A percentile compares a stretch with the other conserved stretches of the same genome.
Conservation (phyloP, 2,113 vertebrate genomes). For the Lipotes vexillifer region DNA sequence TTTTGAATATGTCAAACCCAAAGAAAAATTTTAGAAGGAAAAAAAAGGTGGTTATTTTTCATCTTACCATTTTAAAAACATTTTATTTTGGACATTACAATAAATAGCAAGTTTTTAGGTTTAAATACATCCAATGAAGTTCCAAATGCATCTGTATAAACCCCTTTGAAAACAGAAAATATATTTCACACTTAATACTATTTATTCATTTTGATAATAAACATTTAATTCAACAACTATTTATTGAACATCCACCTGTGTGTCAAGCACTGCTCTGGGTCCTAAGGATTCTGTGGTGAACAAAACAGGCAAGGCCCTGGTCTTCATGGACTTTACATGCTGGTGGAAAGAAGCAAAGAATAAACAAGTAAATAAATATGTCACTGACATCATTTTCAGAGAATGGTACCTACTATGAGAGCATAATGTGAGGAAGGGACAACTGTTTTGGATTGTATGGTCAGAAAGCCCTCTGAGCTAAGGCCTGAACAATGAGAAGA, state of each 20-base stretch:
- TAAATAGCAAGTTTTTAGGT: neutral
- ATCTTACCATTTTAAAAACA: neutral
- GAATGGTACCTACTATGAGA: neutral
- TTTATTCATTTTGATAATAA: neutral
- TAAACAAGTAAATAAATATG: neutral
- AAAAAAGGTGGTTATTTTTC: neutral
- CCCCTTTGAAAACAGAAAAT: neutral
- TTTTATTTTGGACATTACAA: neutral
- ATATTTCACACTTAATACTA: neutral
- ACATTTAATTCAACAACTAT: neutral
- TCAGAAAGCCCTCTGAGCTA: neutral
- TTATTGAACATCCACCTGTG: neutral
- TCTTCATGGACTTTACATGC: neutral
- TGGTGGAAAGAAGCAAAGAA: neutral
- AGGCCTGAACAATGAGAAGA: neutral
- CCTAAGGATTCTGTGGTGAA: neutral
- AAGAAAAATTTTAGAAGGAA: neutral
- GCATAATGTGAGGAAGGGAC: neutral
- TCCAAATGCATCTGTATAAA: neutral
- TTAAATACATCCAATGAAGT: neutral
- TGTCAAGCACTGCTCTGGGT: neutral
- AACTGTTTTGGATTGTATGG: neutral
- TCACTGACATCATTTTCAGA: constrained; percentile 12
- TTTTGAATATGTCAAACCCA: neutral
- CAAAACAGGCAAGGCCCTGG: neutral